A percentile compares a stretch with the other conserved stretches of the same genome.
phyloP scores from a whole-genome alignment of 2,113 vertebrate species.

The Agelaius tricolor region DNA sequence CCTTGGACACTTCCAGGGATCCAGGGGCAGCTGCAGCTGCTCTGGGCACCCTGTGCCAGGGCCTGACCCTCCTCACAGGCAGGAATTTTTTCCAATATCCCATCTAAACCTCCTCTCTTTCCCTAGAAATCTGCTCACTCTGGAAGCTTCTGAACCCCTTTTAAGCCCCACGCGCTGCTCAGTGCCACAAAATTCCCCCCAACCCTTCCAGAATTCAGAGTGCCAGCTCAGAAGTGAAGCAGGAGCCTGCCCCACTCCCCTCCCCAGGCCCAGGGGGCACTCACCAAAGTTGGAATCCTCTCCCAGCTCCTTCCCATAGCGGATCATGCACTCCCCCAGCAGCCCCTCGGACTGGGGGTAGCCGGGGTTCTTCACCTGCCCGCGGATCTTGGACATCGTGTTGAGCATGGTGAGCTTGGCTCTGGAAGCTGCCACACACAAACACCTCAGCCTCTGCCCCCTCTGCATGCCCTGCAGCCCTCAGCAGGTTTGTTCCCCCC shows the following conservation, averaged over 20 bases:
- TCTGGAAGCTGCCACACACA: slow-evolving; percentile 83
- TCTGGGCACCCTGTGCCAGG: not conserved
- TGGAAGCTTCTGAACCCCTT: not conserved
- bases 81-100: not conserved
- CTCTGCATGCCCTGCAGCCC: not conserved
- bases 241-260: not conserved
- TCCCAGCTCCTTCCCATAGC: slow-evolving; percentile 92
- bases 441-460: not conserved
- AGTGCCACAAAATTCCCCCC: rapidly evolving
- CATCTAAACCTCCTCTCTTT: not conserved
- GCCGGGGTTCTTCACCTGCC: slow-evolving; percentile 95
- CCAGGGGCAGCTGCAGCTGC: not conserved
- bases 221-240: rapidly evolving
- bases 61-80: not conserved
- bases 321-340: slow-evolving; percentile 93
- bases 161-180: rapidly evolving
- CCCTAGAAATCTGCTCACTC: not conserved
- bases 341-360: slow-evolving; percentile 96
- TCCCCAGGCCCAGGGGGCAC: not conserved
- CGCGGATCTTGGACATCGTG: slow-evolving; percentile 96
- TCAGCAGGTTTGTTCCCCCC: rapidly evolving
- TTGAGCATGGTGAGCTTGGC: slow-evolving; percentile 98
- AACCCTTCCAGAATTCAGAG: not conserved
- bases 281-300: slow-evolving; percentile 97
- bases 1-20: not conserved